Percentiles rank a stretch among this genome's conserved stretches.
These are phyloP conservation scores for Echiichthys vipera DNA, from an alignment of 2,797 vertebrate genomes.

Conservation along the genomic window DNA sequence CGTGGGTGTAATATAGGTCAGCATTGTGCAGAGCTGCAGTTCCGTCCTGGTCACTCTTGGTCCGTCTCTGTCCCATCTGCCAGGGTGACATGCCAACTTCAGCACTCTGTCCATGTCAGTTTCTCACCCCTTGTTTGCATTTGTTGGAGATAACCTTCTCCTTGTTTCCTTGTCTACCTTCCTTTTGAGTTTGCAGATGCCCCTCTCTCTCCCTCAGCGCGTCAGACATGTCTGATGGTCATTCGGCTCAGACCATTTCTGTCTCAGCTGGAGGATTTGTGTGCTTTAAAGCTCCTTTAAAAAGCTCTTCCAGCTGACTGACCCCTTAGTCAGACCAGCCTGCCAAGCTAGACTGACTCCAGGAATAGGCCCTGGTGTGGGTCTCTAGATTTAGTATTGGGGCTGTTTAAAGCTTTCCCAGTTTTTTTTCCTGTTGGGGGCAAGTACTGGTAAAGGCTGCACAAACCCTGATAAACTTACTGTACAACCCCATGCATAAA, in stretches of 20 bases:
- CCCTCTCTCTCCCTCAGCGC: background rate
- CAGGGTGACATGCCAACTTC: conserved; percentile 7
- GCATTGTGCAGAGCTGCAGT: conserved; percentile 44
- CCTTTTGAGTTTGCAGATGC: background rate
- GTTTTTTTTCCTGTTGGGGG: conserved; percentile 29
- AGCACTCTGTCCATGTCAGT: conserved; percentile 23
- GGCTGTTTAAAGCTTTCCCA: conserved; percentile 26
- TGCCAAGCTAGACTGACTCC: conserved; percentile 19
- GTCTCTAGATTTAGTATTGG: conserved; percentile 31
- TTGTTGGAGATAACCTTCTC: background rate
- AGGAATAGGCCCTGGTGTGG: conserved; percentile 41
- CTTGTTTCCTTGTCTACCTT: background rate
- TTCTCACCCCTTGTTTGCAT: background rate
- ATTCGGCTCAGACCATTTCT: conserved; percentile 6
- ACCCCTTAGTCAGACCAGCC: conserved; percentile 14
- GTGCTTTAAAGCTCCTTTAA: conserved; percentile 50
- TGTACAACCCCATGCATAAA: background rate
- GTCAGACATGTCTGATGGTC: conserved; percentile 9
- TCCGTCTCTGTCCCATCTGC: conserved; percentile 39
- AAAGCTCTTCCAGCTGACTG: conserved; percentile 36
- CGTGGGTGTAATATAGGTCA: conserved; percentile 68
- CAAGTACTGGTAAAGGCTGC: background rate
- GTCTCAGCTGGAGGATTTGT: conserved; percentile 41
- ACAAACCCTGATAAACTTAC: background rate
- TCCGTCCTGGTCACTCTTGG: conserved; percentile 21